Evolutionary conservation across 2,888 invertebrate genomes (phyloP).

Genomic region (Bedellia somnulentella): DNA sequence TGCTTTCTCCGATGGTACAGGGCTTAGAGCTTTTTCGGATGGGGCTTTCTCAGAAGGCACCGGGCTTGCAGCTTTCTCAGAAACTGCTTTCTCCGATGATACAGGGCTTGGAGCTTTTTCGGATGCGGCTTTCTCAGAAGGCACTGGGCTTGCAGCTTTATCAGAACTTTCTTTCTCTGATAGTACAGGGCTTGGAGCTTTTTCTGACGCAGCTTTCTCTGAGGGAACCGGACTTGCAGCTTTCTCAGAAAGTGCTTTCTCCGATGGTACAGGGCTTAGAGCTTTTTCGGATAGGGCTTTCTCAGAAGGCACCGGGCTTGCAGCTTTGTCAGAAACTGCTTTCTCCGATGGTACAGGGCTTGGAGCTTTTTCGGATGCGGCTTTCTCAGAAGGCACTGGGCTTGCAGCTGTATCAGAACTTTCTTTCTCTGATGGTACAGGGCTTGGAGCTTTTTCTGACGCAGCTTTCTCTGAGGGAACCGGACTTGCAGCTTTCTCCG

Average conservation of each 20-base stretch:
- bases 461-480: background rate
- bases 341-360: background rate
- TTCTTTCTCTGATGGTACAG: background rate
- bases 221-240: constrained; percentile 5
- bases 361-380: background rate
- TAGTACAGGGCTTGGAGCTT: background rate
- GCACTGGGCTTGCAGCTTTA: background rate
- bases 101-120: constrained; percentile 3
- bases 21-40: background rate
- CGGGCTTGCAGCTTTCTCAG: background rate
- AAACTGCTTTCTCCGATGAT: background rate
- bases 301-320: background rate
- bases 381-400: no score
- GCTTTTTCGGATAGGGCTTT: constrained; percentile 1
- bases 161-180: background rate
- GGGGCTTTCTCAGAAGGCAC: background rate
- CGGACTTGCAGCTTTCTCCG: background rate
- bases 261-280: constrained; percentile 6
- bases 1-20: background rate
- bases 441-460: background rate
- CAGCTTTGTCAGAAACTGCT: background rate
- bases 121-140: background rate
- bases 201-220: constrained; percentile 7
- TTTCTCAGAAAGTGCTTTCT: background rate
- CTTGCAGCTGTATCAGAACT: background rate